Evolutionary conservation across 2,888 invertebrate species (phyloP).

Genomic region (Cephalotes varians): DNA sequence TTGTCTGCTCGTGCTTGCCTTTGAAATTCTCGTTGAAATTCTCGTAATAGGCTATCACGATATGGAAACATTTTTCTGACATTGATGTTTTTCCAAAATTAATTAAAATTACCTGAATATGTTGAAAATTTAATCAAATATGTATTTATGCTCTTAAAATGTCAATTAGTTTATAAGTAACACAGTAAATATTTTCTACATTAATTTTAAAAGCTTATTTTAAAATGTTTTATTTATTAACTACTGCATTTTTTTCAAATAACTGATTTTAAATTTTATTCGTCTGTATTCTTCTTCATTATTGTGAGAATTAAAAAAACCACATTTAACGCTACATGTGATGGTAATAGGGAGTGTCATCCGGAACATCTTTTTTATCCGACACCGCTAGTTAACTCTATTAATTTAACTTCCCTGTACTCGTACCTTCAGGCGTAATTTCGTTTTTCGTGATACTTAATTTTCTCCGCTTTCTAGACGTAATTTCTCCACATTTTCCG

Average conservation of each 20-base stretch:
- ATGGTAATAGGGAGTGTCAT: not conserved
- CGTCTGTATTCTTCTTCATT: not conserved
- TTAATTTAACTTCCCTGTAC: slow-evolving; percentile 26
- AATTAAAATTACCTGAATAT: not conserved
- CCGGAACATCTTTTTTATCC: not conserved
- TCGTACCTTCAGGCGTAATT: slow-evolving; percentile 27
- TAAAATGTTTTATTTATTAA: not conserved
- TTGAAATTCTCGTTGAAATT: slow-evolving; percentile 32
- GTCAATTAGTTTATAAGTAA: not conserved
- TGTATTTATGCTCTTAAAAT: not conserved
- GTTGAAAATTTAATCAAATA: not conserved
- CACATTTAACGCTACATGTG: not conserved
- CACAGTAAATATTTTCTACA: not conserved
- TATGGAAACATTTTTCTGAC: not conserved
- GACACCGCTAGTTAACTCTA: slow-evolving; percentile 17
- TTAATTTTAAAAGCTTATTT: not conserved
- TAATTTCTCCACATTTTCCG: slow-evolving; percentile 21
- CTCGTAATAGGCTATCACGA: slow-evolving; percentile 8
- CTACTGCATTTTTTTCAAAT: not conserved
- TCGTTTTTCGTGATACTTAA: slow-evolving; percentile 49
- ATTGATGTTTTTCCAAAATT: not conserved
- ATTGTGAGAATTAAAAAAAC: not conserved
- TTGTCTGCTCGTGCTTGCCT: slow-evolving; percentile 25
- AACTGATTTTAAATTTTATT: not conserved
- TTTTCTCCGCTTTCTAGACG: slow-evolving; percentile 24